Percentiles rank a stretch among this genome's conserved stretches.
Evolutionary conservation across 2,113 vertebrate species (phyloP).

Genomic region (Triplophysa tibetana): DNA sequence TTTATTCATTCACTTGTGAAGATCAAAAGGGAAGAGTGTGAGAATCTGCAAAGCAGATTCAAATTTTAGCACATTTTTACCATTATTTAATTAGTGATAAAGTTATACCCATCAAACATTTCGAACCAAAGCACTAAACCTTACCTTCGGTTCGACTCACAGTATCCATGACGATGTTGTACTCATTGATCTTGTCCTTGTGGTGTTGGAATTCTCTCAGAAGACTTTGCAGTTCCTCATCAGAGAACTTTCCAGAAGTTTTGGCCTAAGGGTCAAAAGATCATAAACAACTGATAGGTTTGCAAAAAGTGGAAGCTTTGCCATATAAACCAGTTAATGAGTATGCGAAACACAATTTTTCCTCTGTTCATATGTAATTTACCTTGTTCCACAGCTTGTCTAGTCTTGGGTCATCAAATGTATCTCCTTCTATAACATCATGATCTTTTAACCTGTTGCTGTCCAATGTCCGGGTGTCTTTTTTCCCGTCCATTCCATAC

Average conservation of each 20-base stretch:
- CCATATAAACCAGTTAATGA: conserved; percentile 1
- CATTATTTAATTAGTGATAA: neutral
- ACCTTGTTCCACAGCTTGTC: conserved; percentile 98
- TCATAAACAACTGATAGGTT: neutral
- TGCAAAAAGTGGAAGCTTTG: neutral
- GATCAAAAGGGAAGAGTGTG: neutral
- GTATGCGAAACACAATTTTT: conserved; percentile 1
- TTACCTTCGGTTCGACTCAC: conserved; percentile 90
- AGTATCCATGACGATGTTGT: conserved; percentile 86
- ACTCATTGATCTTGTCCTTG: conserved; percentile 88
- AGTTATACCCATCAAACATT: neutral
- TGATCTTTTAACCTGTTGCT: conserved; percentile 83
- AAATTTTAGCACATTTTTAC: neutral
- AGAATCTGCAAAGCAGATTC: neutral
- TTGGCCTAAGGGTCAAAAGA: conserved; percentile 77
- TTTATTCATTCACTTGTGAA: neutral
- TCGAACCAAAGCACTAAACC: neutral
- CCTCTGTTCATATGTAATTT: conserved; percentile 9
- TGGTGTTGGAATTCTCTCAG: conserved; percentile 92
- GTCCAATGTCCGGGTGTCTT: conserved; percentile 75
- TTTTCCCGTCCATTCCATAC: conserved; percentile 91
- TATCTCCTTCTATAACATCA: conserved; percentile 72
- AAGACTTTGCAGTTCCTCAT: conserved; percentile 84
- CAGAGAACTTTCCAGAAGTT: conserved; percentile 90
- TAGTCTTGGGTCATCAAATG: conserved; percentile 87